Conservation (phyloP, 2,113 vertebrate species). For the Rhombomys opimus region DNA sequence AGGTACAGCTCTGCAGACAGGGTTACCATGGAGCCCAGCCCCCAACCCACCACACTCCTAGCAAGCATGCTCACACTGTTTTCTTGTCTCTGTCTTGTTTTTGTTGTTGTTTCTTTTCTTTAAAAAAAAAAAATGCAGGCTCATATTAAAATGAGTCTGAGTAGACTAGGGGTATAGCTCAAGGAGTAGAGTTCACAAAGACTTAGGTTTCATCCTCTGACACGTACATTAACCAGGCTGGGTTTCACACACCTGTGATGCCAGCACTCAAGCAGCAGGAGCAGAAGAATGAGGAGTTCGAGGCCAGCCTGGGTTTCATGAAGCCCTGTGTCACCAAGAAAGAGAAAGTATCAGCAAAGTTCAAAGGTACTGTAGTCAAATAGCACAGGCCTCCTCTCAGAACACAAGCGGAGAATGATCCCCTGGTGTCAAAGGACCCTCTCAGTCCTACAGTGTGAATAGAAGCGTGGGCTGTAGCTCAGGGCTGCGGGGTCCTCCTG, state of each 20-base stretch:
- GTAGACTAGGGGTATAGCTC: background rate
- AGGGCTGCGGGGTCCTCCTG: background rate
- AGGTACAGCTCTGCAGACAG: background rate
- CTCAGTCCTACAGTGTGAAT: background rate
- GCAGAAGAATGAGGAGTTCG: background rate
- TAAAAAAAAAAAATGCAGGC: background rate
- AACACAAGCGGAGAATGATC: background rate
- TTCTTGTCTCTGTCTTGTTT: background rate
- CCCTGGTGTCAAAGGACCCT: background rate
- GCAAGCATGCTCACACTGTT: background rate
- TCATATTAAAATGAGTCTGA: background rate
- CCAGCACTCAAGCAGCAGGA: background rate
- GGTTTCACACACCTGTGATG: background rate
- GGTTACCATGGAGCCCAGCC: background rate
- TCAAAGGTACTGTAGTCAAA: background rate
- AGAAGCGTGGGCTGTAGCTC: background rate
- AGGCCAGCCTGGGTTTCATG: background rate
- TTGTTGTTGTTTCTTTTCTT: background rate
- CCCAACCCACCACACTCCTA: background rate
- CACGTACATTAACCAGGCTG: background rate
- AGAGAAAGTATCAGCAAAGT: background rate
- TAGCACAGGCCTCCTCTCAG: background rate
- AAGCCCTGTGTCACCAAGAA: background rate
- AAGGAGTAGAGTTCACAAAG: background rate
- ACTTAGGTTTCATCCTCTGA: background rate